A percentile compares a stretch with the other conserved stretches of the same genome.
phyloP scores from a whole-genome alignment of 2,888 invertebrate species.

The Synergus gifuensis region DNA sequence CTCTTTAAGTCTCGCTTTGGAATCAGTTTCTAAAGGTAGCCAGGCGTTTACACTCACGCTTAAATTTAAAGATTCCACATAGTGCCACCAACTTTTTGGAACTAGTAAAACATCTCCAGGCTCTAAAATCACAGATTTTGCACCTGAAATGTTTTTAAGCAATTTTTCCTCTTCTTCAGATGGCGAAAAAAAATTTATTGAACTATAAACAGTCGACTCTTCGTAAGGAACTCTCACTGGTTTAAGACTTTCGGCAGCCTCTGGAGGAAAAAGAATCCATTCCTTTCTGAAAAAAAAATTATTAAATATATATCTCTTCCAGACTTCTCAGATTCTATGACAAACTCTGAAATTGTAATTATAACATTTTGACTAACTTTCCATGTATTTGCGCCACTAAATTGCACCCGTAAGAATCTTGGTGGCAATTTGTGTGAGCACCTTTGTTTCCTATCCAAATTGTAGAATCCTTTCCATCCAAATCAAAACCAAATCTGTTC shows the following conservation, averaged over 20 bases:
- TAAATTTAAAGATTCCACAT: conserved; percentile 85
- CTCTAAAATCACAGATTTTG: conserved; percentile 83
- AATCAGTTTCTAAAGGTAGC: conserved; percentile 84
- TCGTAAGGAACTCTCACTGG: conserved; percentile 96
- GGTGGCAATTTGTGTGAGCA: conserved; percentile 96
- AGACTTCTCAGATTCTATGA: not conserved
- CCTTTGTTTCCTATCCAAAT: conserved; percentile 93
- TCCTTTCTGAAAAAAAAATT: conserved; percentile 84
- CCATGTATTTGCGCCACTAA: conserved; percentile 93
- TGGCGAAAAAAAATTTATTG: conserved; percentile 88
- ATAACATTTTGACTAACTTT: conserved; percentile 79
- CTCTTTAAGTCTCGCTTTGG: conserved; percentile 69
- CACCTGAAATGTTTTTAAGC: conserved; percentile 75
- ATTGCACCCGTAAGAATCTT: conserved; percentile 96
- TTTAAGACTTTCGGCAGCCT: conserved; percentile 82
- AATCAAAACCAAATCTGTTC: conserved; percentile 86
- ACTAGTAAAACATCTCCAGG: conserved; percentile 94
- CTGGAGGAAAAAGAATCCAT: conserved; percentile 95
- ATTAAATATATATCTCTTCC: not conserved
- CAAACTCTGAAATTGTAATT: not conserved
- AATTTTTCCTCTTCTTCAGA: conserved; percentile 78
- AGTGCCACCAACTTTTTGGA: conserved; percentile 98
- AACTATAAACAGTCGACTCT: conserved; percentile 96
- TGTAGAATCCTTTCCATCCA: conserved; percentile 85
- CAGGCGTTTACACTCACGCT: conserved; percentile 86